Evolutionary conservation across 1,140 invertebrate species (phyloP), one percentile per base, ranked within the genome.

Genomic region (Hylaeus volcanicus): DNA sequence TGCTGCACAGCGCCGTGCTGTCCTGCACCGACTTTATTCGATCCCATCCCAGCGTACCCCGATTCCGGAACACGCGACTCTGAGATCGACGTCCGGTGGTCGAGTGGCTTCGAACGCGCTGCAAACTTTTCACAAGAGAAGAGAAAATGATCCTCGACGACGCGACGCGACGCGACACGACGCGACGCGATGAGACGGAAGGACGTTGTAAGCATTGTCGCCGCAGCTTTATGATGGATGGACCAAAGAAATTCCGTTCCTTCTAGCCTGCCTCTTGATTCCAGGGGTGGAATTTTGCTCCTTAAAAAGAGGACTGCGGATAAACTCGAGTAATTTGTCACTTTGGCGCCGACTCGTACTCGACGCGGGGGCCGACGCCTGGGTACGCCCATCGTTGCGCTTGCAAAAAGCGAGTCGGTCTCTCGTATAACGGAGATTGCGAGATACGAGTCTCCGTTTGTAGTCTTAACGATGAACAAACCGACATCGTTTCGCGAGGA

Each of bases 281-380:
- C 74, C 71, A 45, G 37, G 61, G 86, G 75, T 84, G 79, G 83
- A 87, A 86, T 84, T 74, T 51, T 75, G 56, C 66, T 64, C 80
- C 82, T 81, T 82, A 86, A 90, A 88, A 89, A 88, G 87, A 84
- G 81, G 78, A 77, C 79, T 72, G 77, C 81, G 86, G 86, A 91
- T 90, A 90, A 91, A 91, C 91, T 90, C 86, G 63, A 85, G 89
- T 91, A 89, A 92, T 92, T 91, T 91, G 89, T 91, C 90, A 91
- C 89, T 87, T 86, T 76, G 79, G 80, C 79, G 77, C 75, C 74
- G 83, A 86, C 81, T 85, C 75, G 69, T 71, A 80, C 85, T 81
- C 86, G 79, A 88, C 81, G 43, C 83, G 70, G 56, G 63, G 82
- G 64, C 80, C 86, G 79, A 88, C 81, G 43, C 83, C 66, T 56